phyloP scores from a whole-genome alignment of 2,888 invertebrate genomes.

The Cerceris rybyensis region DNA sequence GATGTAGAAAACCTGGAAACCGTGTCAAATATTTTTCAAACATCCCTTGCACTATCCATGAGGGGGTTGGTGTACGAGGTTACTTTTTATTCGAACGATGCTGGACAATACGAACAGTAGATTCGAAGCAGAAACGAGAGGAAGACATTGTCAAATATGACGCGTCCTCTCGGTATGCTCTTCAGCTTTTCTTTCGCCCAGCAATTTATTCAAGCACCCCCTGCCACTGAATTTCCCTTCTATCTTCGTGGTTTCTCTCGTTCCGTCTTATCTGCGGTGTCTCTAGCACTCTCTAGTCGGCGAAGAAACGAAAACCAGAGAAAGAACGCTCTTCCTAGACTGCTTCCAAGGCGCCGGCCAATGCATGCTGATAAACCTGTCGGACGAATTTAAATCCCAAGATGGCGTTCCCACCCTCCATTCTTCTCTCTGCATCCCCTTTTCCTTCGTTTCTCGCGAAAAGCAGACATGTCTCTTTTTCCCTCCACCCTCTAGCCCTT shows the following conservation, averaged over 20 bases:
- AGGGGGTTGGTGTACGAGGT: too few species aligned
- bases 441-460: not conserved
- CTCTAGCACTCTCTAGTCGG: slow-evolving; percentile 40
- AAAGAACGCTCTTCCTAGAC: slow-evolving; percentile 34
- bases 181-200: slow-evolving; percentile 12
- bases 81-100: too few species aligned
- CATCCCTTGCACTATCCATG: too few species aligned
- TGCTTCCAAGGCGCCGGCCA: slow-evolving; percentile 55
- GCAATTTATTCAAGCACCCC: slow-evolving; percentile 28
- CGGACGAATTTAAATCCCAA: slow-evolving; percentile 68
- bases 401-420: slow-evolving; percentile 39
- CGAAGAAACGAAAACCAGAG: slow-evolving; percentile 42
- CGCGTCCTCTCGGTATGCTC: slow-evolving; percentile 30
- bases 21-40: too few species aligned
- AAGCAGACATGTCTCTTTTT: too few species aligned
- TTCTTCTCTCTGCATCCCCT: not conserved
- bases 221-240: slow-evolving; percentile 18
- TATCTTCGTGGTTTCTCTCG: slow-evolving; percentile 27
- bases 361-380: slow-evolving; percentile 71
- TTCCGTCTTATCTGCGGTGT: slow-evolving; percentile 51
- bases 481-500: not conserved
- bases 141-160: slow-evolving; percentile 27
- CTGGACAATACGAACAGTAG: too few species aligned
- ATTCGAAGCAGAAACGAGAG: too few species aligned
- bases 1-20: too few species aligned